These are phyloP conservation scores for Brachionus asplanchnoidis DNA, from an alignment of 1,140 invertebrate species.

Conservation along the genomic window DNA sequence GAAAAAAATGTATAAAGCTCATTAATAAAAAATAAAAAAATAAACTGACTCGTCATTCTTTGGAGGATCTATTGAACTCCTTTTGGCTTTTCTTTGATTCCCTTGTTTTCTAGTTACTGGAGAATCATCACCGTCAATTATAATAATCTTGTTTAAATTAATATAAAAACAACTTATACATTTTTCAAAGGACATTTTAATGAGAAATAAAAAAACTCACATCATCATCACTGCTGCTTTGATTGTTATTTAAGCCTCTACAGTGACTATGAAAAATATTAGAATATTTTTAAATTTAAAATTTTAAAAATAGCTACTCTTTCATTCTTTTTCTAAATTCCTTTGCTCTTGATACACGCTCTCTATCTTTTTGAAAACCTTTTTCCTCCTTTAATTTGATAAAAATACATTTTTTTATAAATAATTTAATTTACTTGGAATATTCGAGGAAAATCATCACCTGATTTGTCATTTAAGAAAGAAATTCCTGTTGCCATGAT, in stretches of 20 bases:
- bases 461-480: background rate
- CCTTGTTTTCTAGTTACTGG: background rate
- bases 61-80: background rate
- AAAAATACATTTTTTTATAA: background rate
- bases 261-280: background rate
- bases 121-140: background rate
- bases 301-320: background rate
- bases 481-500: background rate
- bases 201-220: background rate
- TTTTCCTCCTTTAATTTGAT: background rate
- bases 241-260: background rate
- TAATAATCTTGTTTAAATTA: slow-evolving; percentile 8
- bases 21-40: background rate
- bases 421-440: background rate
- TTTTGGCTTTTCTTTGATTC: background rate
- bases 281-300: background rate
- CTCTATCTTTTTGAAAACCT: background rate
- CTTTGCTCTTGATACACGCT: background rate
- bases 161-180: background rate
- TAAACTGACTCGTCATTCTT: background rate
- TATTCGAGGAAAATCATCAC: background rate
- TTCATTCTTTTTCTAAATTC: background rate
- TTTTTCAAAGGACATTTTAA: background rate
- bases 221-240: background rate
- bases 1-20: background rate